Evolutionary conservation across 1,140 invertebrate species (phyloP).

Genomic region (Diorhabda carinulata): DNA sequence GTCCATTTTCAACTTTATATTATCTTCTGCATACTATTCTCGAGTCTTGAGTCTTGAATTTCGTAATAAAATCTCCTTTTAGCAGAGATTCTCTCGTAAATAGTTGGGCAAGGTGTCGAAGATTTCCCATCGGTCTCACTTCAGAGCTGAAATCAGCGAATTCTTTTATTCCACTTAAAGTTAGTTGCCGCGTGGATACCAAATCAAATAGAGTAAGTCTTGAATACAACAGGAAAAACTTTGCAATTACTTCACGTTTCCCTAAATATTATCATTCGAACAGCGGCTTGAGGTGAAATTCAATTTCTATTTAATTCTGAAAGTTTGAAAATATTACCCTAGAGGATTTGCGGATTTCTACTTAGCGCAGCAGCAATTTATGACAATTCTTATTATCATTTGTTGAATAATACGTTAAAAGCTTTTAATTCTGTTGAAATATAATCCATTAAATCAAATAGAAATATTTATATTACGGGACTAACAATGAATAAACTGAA

Average conservation of each 20-base stretch:
- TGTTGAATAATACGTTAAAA: no score
- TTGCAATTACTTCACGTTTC: background rate
- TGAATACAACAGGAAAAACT: background rate
- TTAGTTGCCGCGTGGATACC: background rate
- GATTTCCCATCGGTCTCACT: background rate
- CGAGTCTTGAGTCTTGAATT: background rate
- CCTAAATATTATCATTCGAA: no score
- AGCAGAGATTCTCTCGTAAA: background rate
- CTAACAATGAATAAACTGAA: no score
- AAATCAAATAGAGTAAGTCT: background rate
- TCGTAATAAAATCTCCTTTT: background rate
- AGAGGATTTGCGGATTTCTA: no score
- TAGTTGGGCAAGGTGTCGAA: background rate
- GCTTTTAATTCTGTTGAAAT: no score
- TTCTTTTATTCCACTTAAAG: background rate
- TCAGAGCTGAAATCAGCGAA: background rate
- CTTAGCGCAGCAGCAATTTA: no score
- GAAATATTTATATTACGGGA: no score
- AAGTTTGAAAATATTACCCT: no score
- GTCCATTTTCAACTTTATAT: background rate
- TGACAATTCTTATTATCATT: no score
- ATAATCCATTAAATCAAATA: no score
- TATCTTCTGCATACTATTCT: background rate
- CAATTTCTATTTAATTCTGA: no score
- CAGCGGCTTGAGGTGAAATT: no score